Evolutionary conservation across 2,797 vertebrate genomes (phyloP).

Genomic region (Smutsia gigantea): DNA sequence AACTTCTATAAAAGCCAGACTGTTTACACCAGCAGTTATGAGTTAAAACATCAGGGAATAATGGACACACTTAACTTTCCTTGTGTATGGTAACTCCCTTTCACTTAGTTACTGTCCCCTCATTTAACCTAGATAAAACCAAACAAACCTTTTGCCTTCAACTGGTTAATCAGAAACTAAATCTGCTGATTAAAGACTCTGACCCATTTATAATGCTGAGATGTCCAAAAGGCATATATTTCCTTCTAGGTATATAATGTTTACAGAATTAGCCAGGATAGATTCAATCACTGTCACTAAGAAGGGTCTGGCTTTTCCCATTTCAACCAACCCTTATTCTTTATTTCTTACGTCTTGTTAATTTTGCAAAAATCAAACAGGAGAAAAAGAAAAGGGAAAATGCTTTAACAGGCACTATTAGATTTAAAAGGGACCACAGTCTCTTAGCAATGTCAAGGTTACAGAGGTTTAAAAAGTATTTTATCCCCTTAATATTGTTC

Average conservation of each 20-base stretch:
- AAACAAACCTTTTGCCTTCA: not conserved
- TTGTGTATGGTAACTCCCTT: not conserved
- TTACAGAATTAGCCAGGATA: not conserved
- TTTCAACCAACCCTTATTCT: not conserved
- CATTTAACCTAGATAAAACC: not conserved
- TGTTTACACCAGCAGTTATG: not conserved
- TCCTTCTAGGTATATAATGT: not conserved
- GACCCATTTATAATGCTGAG: not conserved
- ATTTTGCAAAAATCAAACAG: slow-evolving; percentile 42
- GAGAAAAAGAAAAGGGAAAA: slow-evolving; percentile 5
- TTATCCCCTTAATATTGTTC: not conserved
- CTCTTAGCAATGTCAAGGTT: not conserved
- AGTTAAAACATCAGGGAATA: slow-evolving; percentile 29
- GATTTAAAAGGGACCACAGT: not conserved
- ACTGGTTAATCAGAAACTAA: slow-evolving; percentile 19
- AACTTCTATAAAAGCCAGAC: not conserved
- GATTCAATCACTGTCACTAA: not conserved
- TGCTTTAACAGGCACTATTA: not conserved
- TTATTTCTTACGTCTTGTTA: not conserved
- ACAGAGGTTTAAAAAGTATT: not conserved
- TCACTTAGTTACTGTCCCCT: slow-evolving; percentile 20
- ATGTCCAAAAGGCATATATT: not conserved
- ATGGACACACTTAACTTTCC: not conserved
- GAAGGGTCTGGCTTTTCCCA: not conserved
- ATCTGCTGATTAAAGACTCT: not conserved